Conservation (phyloP, 2,113 vertebrate species). For the Malurus melanocephalus region DNA sequence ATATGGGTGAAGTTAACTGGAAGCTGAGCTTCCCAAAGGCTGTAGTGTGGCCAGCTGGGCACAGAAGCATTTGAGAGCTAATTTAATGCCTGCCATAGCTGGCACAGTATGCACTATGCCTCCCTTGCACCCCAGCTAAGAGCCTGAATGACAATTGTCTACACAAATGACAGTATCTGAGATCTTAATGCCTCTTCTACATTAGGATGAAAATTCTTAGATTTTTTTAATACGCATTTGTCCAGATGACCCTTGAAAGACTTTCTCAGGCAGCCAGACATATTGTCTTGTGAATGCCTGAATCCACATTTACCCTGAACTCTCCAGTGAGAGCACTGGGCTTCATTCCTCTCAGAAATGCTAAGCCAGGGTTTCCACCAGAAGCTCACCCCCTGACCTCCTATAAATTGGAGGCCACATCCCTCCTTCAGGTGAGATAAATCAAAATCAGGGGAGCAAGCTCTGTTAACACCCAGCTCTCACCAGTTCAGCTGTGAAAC, state of each 20-base stretch:
- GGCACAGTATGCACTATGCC: too few relatives aligned
- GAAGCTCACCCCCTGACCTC: neutral
- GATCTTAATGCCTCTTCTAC: neutral
- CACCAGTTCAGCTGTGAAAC: neutral
- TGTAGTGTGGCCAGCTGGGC: neutral
- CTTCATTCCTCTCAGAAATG: neutral
- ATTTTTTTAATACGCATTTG: neutral
- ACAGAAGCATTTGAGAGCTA: neutral
- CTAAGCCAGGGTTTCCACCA: accelerated
- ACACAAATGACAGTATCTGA: neutral
- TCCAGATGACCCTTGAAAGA: neutral
- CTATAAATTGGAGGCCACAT: accelerated
- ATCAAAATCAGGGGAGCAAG: neutral
- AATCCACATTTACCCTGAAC: accelerated
- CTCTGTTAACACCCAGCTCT: neutral
- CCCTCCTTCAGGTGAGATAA: neutral
- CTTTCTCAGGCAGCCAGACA: neutral
- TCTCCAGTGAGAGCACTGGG: neutral
- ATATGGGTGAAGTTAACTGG: neutral
- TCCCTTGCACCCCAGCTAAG: neutral
- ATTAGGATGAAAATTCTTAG: neutral
- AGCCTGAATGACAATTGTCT: neutral
- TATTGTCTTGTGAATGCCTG: neutral
- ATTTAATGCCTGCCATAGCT: neutral
- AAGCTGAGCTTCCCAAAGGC: neutral